These are phyloP conservation scores for Caracal caracal DNA, from an alignment of 2,113 vertebrate genomes.

Conservation along the genomic window DNA sequence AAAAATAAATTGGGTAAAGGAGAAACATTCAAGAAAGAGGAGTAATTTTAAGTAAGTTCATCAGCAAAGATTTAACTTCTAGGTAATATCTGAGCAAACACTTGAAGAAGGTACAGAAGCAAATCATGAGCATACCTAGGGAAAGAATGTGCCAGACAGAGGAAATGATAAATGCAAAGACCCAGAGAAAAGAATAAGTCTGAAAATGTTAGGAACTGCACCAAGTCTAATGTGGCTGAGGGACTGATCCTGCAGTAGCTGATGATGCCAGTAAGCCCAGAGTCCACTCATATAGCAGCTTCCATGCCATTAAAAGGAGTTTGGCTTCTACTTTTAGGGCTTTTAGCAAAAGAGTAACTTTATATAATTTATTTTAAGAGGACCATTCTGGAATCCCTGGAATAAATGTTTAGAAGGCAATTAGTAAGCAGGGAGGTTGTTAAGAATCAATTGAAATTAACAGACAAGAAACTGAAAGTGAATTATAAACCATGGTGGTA, in stretches of 20 bases:
- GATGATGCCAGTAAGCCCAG: not conserved
- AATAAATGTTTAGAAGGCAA: not conserved
- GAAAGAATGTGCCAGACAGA: not conserved
- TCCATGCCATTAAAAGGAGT: not conserved
- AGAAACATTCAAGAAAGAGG: not conserved
- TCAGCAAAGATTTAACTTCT: constrained; percentile 13
- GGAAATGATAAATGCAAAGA: not conserved
- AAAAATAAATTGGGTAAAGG: not conserved
- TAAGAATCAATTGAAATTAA: not conserved
- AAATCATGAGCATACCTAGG: not conserved
- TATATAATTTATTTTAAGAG: not conserved
- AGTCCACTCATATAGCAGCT: not conserved
- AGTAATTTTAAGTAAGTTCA: not conserved
- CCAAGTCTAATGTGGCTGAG: not conserved
- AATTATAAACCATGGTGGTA: not conserved
- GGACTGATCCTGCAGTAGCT: not conserved
- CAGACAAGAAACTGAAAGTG: not conserved
- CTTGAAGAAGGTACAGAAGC: not conserved
- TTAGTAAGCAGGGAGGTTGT: not conserved
- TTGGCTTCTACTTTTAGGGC: not conserved
- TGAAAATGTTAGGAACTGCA: not conserved
- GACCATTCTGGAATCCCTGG: not conserved
- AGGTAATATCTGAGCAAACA: not conserved
- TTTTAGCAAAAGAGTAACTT: not conserved
- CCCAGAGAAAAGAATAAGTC: not conserved